These are phyloP conservation scores for Mastigias papua DNA, from an alignment of 30 jellyfish, hydroid and myxozoan genomes.

Conservation along the genomic window DNA sequence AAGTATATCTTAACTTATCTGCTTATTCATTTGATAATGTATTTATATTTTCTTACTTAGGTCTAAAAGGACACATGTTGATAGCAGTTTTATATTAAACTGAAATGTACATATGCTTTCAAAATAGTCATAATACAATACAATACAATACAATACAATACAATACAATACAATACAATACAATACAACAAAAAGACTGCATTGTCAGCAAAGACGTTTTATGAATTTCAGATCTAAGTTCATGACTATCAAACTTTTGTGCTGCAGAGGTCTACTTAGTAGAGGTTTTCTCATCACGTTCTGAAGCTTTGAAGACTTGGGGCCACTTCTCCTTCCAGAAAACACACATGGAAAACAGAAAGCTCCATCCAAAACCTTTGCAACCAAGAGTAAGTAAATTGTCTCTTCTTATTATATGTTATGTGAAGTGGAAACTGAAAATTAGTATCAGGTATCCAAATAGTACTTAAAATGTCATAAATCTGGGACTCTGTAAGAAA, in stretches of 20 bases:
- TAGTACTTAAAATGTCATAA: background rate
- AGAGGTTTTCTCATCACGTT: background rate
- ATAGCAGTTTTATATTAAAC: too few relatives aligned
- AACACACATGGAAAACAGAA: slow-evolving; percentile 49
- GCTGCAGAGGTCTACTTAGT: background rate
- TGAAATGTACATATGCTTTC: too few relatives aligned
- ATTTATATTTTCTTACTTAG: too few relatives aligned
- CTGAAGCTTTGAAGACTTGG: background rate
- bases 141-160: too few relatives aligned
- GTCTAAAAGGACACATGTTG: too few relatives aligned
- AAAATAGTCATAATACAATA: too few relatives aligned
- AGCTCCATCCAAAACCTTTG: slow-evolving; percentile 53
- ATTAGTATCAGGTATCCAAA: slow-evolving; percentile 14
- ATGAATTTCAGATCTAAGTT: background rate
- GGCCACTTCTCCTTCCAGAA: slow-evolving; percentile 35
- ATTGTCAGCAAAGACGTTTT: background rate
- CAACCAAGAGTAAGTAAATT: slow-evolving; percentile 20
- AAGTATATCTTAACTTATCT: too few relatives aligned
- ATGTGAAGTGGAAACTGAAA: background rate
- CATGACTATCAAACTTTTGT: background rate
- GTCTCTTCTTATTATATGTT: background rate
- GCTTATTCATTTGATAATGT: too few relatives aligned
- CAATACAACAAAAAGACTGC: background rate
- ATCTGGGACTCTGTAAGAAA: slow-evolving; percentile 5
- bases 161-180: too few relatives aligned